phyloP scores from a whole-genome alignment of 1,140 invertebrate genomes.

The Monomorium pharaonis region DNA sequence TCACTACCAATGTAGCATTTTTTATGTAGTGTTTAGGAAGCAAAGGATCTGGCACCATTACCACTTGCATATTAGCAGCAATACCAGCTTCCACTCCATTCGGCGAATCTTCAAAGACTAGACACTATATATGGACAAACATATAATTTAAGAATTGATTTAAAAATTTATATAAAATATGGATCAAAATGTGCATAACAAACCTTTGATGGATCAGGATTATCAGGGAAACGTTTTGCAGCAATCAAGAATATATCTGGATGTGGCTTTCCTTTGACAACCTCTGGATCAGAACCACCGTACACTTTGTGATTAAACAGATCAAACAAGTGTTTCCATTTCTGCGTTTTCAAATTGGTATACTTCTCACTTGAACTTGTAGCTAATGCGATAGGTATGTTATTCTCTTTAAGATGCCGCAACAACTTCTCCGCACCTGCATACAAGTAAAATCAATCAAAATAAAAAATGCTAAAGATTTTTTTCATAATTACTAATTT shows the following conservation, averaged over 20 bases:
- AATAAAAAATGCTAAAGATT: neutral
- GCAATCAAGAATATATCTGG: conserved; percentile 97
- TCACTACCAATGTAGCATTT: conserved; percentile 90
- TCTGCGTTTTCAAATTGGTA: conserved; percentile 91
- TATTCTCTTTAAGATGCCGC: conserved; percentile 91
- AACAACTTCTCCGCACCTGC: conserved; percentile 93
- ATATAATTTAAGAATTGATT: neutral
- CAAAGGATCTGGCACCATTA: conserved; percentile 93
- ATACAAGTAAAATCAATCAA: conserved; percentile 83
- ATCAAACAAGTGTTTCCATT: conserved; percentile 90
- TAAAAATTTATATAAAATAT: conserved; percentile 39
- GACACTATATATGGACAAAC: conserved; percentile 87
- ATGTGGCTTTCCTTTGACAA: conserved; percentile 95
- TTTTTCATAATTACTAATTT: conserved; percentile 32
- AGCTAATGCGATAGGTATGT: conserved; percentile 94
- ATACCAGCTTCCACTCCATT: conserved; percentile 94
- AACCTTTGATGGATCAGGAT: conserved; percentile 58
- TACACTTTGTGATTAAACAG: conserved; percentile 94
- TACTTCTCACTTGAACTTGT: conserved; percentile 93
- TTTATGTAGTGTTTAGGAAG: conserved; percentile 86
- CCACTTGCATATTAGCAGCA: conserved; percentile 94
- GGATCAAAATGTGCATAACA: neutral
- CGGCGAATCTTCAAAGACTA: conserved; percentile 97
- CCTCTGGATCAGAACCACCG: conserved; percentile 94
- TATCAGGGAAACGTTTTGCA: conserved; percentile 90